Percentiles rank a stretch among this genome's conserved stretches.
Conservation (phyloP, 2,888 invertebrate species). For the Lomographa bimaculata region DNA sequence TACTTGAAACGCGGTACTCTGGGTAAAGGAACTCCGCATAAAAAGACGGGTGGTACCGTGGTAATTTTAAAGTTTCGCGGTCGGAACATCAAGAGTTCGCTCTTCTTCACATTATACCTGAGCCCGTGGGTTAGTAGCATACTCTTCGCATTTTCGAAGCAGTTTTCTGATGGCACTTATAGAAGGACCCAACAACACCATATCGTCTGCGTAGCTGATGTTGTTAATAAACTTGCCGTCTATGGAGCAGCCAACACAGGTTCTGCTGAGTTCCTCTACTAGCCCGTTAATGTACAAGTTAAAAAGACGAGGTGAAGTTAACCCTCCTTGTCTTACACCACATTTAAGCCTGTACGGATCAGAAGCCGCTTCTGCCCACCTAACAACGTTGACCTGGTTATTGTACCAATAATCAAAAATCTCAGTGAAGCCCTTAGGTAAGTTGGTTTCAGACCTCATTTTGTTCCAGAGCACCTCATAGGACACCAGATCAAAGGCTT, state of each 20-base stretch:
- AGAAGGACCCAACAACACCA: conserved; percentile 11
- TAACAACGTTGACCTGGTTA: background rate
- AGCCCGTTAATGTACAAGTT: conserved; percentile 1
- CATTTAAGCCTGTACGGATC: background rate
- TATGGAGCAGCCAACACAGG: conserved; percentile 2
- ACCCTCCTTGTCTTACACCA: background rate
- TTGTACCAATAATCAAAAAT: background rate
- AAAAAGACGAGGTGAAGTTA: background rate
- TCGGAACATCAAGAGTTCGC: too few relatives aligned
- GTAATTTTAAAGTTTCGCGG: too few relatives aligned
- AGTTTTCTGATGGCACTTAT: conserved; percentile 2
- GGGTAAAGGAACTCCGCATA: too few relatives aligned
- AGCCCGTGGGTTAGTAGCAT: too few relatives aligned
- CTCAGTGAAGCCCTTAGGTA: background rate
- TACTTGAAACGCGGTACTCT: too few relatives aligned
- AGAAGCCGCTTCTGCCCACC: background rate
- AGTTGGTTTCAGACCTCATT: background rate
- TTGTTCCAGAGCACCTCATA: conserved; percentile 8
- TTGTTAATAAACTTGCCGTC: conserved; percentile 4
- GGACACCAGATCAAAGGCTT: conserved; percentile 13
- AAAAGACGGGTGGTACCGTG: too few relatives aligned
- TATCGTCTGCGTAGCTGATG: conserved; percentile 12
- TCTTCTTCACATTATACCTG: too few relatives aligned
- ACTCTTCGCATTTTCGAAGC: background rate
- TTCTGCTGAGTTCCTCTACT: conserved; percentile 4